Conservation (phyloP, 2,888 invertebrate species). For the Cinara cedri region DNA sequence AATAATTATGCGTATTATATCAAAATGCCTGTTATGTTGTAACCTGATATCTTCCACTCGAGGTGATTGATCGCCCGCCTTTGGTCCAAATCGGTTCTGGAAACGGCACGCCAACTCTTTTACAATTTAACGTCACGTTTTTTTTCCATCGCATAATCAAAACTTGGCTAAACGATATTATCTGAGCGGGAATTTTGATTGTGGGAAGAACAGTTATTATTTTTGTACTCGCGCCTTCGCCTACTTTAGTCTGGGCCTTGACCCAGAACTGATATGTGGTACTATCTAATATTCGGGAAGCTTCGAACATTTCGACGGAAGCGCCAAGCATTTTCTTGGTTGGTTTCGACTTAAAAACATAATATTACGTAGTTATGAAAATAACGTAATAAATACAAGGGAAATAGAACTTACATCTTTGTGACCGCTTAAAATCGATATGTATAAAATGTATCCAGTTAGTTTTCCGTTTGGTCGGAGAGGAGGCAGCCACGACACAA, state of each 20-base stretch:
- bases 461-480: constrained; percentile 81
- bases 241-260: constrained; percentile 80
- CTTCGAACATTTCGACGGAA: constrained; percentile 74
- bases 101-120: constrained; percentile 81
- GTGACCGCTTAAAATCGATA: constrained; percentile 79
- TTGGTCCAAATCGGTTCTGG: constrained; percentile 81
- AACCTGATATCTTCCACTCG: constrained; percentile 58
- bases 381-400: not conserved
- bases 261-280: constrained; percentile 77
- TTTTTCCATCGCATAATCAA: constrained; percentile 87
- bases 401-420: constrained; percentile 67
- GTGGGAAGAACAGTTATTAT: constrained; percentile 78
- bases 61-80: constrained; percentile 75
- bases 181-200: constrained; percentile 80
- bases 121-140: constrained; percentile 80
- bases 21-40: constrained; percentile 60
- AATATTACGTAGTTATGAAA: not conserved
- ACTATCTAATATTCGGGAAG: constrained; percentile 72
- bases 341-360: constrained; percentile 69
- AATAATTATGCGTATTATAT: not conserved
- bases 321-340: constrained; percentile 77
- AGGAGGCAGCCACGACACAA: constrained; percentile 90
- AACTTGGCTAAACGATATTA: constrained; percentile 84
- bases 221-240: constrained; percentile 81
- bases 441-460: constrained; percentile 82